Conservation (phyloP, 2,113 vertebrate genomes). For the Haplotaxodon microlepis region DNA sequence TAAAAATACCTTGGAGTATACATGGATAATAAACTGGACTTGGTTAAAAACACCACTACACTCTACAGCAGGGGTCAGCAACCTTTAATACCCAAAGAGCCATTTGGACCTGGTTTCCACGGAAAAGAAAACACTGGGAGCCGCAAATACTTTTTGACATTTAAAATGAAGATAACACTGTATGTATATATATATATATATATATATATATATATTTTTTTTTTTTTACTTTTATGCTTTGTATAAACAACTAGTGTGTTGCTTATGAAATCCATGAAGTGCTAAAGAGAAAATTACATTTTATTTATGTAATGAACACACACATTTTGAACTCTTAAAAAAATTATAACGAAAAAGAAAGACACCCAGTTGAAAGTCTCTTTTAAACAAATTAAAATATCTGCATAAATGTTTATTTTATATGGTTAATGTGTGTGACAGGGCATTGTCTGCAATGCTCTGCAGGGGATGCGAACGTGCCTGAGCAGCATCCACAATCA, state of each 20-base stretch:
- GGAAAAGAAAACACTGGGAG: accelerated
- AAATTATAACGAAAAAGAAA: accelerated
- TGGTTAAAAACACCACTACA: no score
- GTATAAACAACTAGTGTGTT: no score
- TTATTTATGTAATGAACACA: background rate
- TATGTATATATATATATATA: accelerated
- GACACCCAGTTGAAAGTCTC: background rate
- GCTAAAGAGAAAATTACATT: background rate
- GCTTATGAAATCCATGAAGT: no score
- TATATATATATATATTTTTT: no score
- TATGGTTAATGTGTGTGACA: background rate
- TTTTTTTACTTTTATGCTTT: no score
- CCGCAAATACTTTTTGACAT: no score
- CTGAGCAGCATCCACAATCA: background rate
- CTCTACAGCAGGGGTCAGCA: no score
- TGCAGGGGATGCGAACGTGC: no score
- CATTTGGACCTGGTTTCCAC: accelerated
- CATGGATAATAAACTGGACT: no score
- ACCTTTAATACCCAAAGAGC: accelerated
- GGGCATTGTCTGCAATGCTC: no score
- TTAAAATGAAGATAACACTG: accelerated
- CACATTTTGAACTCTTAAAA: background rate
- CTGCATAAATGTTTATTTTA: background rate
- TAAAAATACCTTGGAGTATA: no score
- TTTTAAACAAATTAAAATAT: accelerated